phyloP scores from a whole-genome alignment of 2,797 vertebrate species.

The Bucorvus abyssinicus region DNA sequence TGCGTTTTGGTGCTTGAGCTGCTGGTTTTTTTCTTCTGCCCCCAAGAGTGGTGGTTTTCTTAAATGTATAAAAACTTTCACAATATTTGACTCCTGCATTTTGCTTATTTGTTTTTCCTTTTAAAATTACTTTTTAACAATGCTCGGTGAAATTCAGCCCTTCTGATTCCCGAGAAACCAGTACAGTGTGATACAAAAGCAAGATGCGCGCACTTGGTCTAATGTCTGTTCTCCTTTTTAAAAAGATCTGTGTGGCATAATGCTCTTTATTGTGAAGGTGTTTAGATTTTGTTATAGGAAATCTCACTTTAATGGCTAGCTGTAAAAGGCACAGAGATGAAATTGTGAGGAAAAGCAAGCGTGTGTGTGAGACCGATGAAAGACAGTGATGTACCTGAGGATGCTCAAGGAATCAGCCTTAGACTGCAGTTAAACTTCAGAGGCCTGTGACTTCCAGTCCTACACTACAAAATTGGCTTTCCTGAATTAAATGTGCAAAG shows the following conservation, averaged over 20 bases:
- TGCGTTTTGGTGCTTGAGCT: background rate
- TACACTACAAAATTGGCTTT: background rate
- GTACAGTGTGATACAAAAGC: background rate
- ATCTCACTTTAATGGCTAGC: background rate
- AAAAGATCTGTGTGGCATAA: background rate
- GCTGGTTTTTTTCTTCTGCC: background rate
- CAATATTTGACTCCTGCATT: background rate
- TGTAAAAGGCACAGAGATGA: background rate
- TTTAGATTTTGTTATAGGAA: background rate
- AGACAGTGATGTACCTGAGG: background rate
- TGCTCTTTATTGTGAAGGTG: background rate
- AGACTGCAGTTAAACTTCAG: background rate
- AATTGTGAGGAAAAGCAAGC: background rate
- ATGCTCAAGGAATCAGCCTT: background rate
- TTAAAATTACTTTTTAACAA: background rate
- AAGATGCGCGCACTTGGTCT: background rate
- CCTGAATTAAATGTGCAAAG: conserved; percentile 17
- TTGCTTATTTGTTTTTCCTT: background rate
- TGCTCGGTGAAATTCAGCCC: rapidly evolving
- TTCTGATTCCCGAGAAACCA: background rate
- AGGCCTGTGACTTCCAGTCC: background rate
- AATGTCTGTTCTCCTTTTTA: background rate
- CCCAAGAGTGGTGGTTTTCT: background rate
- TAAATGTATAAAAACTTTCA: background rate
- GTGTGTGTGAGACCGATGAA: background rate